These are phyloP conservation scores for Congeria kusceri DNA, from an alignment of 2,888 invertebrate genomes.

Conservation along the genomic window DNA sequence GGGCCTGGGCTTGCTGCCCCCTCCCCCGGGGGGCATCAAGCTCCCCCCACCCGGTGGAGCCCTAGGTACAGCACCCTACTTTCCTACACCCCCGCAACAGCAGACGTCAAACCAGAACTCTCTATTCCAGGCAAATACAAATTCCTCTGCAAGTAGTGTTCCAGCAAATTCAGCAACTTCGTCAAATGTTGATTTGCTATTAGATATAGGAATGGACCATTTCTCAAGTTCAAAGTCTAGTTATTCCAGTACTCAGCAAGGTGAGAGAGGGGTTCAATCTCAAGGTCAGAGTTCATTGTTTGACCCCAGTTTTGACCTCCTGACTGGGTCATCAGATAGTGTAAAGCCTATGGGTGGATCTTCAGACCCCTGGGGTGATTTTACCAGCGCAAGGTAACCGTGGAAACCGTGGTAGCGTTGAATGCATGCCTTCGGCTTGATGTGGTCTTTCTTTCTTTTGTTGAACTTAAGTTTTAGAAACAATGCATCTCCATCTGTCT, in stretches of 20 bases:
- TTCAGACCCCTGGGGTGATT: constrained; percentile 81
- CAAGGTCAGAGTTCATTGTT: constrained; percentile 41
- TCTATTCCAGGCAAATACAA: background rate
- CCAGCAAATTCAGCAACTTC: background rate
- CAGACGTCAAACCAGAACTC: constrained; percentile 10
- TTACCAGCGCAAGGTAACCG: constrained; percentile 73
- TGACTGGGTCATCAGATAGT: constrained; percentile 31
- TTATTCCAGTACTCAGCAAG: constrained; percentile 18
- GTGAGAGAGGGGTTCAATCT: constrained; percentile 17
- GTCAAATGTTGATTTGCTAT: constrained; percentile 67
- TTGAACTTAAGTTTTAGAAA: no score
- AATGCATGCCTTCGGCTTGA: no score
- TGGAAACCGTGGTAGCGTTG: no score
- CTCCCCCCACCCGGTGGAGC: constrained; percentile 89
- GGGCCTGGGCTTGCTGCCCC: constrained; percentile 87
- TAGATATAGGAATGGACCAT: constrained; percentile 58
- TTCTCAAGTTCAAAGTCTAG: background rate
- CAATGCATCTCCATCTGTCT: no score
- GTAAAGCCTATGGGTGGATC: constrained; percentile 51
- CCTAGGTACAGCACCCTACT: background rate
- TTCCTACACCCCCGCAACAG: constrained; percentile 3
- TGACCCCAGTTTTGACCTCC: constrained; percentile 48
- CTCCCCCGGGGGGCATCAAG: constrained; percentile 93
- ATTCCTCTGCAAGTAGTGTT: constrained; percentile 1
- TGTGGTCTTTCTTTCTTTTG: no score